These are phyloP conservation scores for Crotalus horridus DNA, from an alignment of 2,113 vertebrate species.

Conservation along the genomic window DNA sequence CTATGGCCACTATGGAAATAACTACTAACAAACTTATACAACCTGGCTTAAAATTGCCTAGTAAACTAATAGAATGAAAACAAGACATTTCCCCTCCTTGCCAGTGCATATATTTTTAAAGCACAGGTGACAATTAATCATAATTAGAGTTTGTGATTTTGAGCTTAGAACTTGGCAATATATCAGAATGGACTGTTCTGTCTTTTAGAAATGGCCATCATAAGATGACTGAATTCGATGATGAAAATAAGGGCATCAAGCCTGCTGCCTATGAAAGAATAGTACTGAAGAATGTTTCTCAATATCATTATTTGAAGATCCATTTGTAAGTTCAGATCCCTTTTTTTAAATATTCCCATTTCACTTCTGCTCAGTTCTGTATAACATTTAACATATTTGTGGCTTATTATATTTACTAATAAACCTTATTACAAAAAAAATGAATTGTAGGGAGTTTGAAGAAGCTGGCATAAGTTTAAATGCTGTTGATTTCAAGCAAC, in stretches of 20 bases:
- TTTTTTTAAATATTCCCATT: not conserved
- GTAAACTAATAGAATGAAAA: not conserved
- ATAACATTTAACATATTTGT: not conserved
- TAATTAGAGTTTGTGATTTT: not conserved
- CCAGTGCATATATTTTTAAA: not conserved
- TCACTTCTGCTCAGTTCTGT: not conserved
- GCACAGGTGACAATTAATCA: not conserved
- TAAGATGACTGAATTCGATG: not conserved
- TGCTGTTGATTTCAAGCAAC: conserved; percentile 81
- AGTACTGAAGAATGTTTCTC: conserved; percentile 74
- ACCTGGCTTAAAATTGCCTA: not conserved
- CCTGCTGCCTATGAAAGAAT: conserved; percentile 68
- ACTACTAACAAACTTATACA: not conserved
- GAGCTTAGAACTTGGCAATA: not conserved
- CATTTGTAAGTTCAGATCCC: conserved; percentile 76
- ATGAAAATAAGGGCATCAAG: not conserved
- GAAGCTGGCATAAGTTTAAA: conserved; percentile 65
- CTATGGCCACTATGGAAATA: not conserved
- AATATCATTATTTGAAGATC: conserved; percentile 84
- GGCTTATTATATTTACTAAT: not conserved
- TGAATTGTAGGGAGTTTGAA: conserved; percentile 73
- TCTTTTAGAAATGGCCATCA: not conserved
- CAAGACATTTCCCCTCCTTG: not conserved
- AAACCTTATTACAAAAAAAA: not conserved
- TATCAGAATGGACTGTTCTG: not conserved